Percentiles rank a stretch among this genome's conserved stretches.
These are phyloP conservation scores for Orgyia antiqua DNA, from an alignment of 2,888 invertebrate species.

Conservation along the genomic window DNA sequence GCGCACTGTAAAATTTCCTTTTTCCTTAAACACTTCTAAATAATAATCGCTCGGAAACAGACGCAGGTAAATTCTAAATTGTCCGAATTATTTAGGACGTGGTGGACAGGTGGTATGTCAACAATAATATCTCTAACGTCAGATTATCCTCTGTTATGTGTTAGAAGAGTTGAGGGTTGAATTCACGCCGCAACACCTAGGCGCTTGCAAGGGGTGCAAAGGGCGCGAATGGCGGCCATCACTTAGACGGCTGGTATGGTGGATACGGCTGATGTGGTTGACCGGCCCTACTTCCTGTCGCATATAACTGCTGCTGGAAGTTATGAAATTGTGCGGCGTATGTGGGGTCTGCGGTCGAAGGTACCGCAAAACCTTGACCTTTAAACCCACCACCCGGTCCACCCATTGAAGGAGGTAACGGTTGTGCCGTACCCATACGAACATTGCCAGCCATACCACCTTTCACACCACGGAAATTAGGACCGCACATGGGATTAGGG, in stretches of 20 bases:
- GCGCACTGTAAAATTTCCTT: too few relatives aligned
- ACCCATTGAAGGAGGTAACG: conserved; percentile 88
- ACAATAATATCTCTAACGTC: too few relatives aligned
- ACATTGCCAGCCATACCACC: conserved; percentile 52
- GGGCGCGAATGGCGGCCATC: conserved; percentile 37
- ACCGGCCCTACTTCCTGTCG: conserved; percentile 79
- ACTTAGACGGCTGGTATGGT: conserved; percentile 70
- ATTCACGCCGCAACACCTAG: conserved; percentile 8
- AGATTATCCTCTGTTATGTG: too few relatives aligned
- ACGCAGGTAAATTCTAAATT: too few relatives aligned
- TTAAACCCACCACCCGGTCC: conserved; percentile 83
- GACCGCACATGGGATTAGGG: conserved; percentile 54
- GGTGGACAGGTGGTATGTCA: too few relatives aligned
- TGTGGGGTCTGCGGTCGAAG: conserved; percentile 92
- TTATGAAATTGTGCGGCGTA: conserved; percentile 97
- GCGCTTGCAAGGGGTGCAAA: conserved; percentile 16
- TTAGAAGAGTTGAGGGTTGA: too few relatives aligned
- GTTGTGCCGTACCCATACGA: conserved; percentile 79
- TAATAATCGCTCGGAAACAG: too few relatives aligned
- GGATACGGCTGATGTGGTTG: conserved; percentile 68
- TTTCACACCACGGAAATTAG: conserved; percentile 60
- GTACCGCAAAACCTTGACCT: conserved; percentile 89
- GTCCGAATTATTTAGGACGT: too few relatives aligned
- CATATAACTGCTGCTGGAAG: conserved; percentile 96
- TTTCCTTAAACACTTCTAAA: too few relatives aligned